A percentile compares a stretch with the other conserved stretches of the same genome.
phyloP scores from a whole-genome alignment of 2,797 vertebrate genomes.

The Spatula clypeata region DNA sequence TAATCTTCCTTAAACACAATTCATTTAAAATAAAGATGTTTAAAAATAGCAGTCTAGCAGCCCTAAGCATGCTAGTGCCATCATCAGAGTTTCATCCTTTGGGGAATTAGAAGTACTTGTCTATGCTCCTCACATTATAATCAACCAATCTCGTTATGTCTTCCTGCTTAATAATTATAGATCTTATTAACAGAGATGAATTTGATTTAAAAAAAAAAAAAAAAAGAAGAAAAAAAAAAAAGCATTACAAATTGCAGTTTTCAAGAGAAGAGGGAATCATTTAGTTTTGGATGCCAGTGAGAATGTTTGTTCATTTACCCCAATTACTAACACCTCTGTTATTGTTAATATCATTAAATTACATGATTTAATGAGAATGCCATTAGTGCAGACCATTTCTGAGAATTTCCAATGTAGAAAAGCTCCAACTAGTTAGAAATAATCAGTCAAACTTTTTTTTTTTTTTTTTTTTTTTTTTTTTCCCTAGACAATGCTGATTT shows the following conservation, averaged over 20 bases:
- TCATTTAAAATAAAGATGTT: slow-evolving; percentile 53
- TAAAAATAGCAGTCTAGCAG: slow-evolving; percentile 51
- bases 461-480: background rate
- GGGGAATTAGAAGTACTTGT: slow-evolving; percentile 45
- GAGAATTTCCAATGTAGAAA: background rate
- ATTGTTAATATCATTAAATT: slow-evolving; percentile 22
- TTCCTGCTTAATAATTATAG: slow-evolving; percentile 78
- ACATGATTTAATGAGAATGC: background rate
- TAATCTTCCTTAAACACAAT: slow-evolving; percentile 8
- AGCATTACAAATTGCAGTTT: slow-evolving; percentile 53
- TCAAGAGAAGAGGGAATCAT: slow-evolving; percentile 33
- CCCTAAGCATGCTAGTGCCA: background rate
- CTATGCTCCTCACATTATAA: slow-evolving; percentile 37
- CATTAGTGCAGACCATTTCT: background rate
- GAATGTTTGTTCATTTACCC: slow-evolving; percentile 37
- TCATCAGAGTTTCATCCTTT: slow-evolving; percentile 25
- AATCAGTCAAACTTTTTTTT: background rate
- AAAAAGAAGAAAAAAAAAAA: slow-evolving; percentile 53
- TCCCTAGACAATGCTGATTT: background rate
- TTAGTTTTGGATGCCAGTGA: slow-evolving; percentile 9
- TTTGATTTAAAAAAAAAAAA: slow-evolving; percentile 17
- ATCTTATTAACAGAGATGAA: slow-evolving; percentile 67
- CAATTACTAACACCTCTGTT: background rate
- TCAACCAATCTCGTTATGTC: slow-evolving; percentile 60
- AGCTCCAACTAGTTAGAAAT: background rate